phyloP scores from a whole-genome alignment of 2,797 vertebrate genomes.

The Myotis pilosus region DNA sequence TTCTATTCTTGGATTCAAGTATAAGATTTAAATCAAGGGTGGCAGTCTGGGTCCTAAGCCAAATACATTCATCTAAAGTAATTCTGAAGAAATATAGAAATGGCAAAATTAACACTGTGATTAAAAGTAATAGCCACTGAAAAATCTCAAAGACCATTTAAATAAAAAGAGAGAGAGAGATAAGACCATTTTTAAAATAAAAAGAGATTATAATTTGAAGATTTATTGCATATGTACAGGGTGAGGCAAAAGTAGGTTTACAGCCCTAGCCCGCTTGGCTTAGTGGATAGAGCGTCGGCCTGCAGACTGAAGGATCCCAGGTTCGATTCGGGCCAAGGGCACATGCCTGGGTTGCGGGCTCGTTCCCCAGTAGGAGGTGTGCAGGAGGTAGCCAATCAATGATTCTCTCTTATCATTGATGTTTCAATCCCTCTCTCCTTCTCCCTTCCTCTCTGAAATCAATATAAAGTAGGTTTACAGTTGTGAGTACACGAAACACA shows the following conservation, averaged over 20 bases:
- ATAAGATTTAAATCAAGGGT: background rate
- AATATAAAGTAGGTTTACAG: background rate
- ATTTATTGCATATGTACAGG: background rate
- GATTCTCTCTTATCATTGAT: no score
- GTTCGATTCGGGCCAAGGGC: no score
- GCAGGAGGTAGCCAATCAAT: no score
- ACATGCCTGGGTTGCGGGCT: no score
- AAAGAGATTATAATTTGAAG: background rate
- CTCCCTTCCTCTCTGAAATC: no score
- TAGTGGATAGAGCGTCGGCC: no score
- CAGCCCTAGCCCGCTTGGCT: no score
- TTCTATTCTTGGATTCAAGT: slow-evolving; percentile 19
- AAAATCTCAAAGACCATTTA: background rate
- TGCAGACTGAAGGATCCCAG: no score
- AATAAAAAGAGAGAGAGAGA: background rate
- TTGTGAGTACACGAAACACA: background rate
- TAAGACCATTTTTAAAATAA: background rate
- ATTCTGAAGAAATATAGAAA: background rate
- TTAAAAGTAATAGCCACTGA: background rate
- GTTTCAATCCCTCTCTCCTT: no score
- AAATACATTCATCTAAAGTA: background rate
- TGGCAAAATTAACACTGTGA: background rate
- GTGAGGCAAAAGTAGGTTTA: background rate
- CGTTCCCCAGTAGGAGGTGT: no score
- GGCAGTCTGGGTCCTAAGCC: background rate